A percentile compares a stretch with the other conserved stretches of the same genome.
Evolutionary conservation across 2,797 vertebrate genomes (phyloP).

Genomic region (Micropoecilia bifurca): DNA sequence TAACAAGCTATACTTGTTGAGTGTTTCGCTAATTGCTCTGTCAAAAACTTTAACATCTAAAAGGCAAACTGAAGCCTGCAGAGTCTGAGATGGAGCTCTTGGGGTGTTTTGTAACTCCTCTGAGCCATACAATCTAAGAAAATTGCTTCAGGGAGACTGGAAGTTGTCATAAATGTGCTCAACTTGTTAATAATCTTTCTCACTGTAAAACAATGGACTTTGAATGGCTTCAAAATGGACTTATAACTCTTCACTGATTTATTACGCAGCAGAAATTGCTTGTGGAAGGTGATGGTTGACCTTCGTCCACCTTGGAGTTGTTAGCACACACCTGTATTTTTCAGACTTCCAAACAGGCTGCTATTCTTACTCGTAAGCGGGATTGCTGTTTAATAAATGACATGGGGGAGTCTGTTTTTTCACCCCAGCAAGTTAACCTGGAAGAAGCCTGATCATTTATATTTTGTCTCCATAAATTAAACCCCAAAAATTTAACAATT

Average conservation of each 20-base stretch:
- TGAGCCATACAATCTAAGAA: neutral
- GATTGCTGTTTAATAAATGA: neutral
- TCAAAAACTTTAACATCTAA: neutral
- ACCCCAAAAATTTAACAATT: neutral
- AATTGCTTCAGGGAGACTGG: neutral
- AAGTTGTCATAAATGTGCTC: neutral
- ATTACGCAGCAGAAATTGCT: neutral
- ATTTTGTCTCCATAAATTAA: neutral
- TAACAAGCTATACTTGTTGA: neutral
- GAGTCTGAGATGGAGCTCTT: neutral
- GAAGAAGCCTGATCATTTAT: neutral
- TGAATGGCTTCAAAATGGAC: neutral
- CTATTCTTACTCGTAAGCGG: neutral
- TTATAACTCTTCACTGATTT: neutral
- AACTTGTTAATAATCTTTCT: conserved; percentile 4
- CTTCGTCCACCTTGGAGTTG: neutral
- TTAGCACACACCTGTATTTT: neutral
- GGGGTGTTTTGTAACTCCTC: neutral
- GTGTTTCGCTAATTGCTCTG: neutral
- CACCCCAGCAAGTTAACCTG: neutral
- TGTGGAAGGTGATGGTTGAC: neutral
- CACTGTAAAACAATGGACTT: neutral
- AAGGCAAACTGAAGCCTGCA: neutral
- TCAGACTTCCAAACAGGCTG: neutral
- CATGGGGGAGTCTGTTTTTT: neutral